A percentile compares a stretch with the other conserved stretches of the same genome.
Conservation (phyloP, 2,888 invertebrate genomes). For the Busseola fusca region DNA sequence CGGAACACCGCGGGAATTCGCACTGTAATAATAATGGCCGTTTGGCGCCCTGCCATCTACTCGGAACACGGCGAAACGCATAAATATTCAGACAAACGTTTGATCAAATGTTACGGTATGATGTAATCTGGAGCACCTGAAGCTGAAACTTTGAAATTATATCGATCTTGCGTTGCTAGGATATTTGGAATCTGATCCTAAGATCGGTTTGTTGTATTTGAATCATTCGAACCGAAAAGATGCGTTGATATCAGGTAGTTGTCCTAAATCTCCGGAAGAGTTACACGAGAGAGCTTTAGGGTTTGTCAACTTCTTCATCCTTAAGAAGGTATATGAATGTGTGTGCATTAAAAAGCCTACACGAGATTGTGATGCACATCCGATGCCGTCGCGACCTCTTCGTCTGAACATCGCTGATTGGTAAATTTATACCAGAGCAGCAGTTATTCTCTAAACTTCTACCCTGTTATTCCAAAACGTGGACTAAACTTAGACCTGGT, state of each 20-base stretch:
- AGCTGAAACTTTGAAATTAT: slow-evolving; percentile 33
- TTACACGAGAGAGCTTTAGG: not conserved
- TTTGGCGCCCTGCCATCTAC: slow-evolving; percentile 63
- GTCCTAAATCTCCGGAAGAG: slow-evolving; percentile 4
- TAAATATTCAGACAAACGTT: slow-evolving; percentile 63
- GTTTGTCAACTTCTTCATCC: slow-evolving; percentile 1
- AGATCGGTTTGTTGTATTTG: not conserved
- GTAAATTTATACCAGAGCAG: not conserved
- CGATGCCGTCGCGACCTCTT: not conserved
- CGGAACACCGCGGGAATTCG: slow-evolving; percentile 58
- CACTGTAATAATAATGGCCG: slow-evolving; percentile 59
- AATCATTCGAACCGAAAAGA: not conserved
- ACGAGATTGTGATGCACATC: not conserved
- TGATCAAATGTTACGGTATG: slow-evolving; percentile 59
- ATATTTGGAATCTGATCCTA: not conserved
- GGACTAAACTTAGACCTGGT: too few relatives aligned
- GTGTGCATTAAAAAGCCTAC: not conserved
- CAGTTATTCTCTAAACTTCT: not conserved
- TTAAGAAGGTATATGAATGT: not conserved
- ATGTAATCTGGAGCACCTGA: slow-evolving; percentile 57
- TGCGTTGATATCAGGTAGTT: not conserved
- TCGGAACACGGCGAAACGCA: slow-evolving; percentile 57
- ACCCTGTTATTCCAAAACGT: too few relatives aligned
- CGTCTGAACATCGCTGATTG: not conserved
- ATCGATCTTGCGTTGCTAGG: slow-evolving; percentile 31